These are phyloP conservation scores for Abscondita cerata DNA, from an alignment of 2,888 invertebrate genomes.

Conservation along the genomic window DNA sequence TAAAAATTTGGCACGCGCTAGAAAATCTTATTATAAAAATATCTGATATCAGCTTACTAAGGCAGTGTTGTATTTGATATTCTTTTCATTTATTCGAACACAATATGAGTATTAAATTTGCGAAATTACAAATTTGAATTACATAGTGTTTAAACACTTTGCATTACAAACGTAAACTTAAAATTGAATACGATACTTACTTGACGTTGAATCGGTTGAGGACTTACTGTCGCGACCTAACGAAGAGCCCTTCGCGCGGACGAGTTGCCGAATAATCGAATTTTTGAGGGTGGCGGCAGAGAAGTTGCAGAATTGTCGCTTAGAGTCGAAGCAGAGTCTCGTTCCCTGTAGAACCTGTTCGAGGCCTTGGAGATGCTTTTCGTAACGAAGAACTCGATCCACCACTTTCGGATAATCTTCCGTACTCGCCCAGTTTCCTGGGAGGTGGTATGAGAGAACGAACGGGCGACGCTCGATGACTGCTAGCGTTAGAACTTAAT, in stretches of 20 bases:
- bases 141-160: slow-evolving; percentile 5
- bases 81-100: no score
- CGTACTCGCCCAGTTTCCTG: slow-evolving; percentile 65
- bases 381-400: slow-evolving; percentile 52
- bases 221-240: slow-evolving; percentile 63
- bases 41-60: background rate
- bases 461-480: slow-evolving; percentile 59
- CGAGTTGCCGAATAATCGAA: slow-evolving; percentile 57
- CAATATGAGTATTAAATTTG: no score
- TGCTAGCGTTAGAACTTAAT: slow-evolving; percentile 56
- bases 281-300: slow-evolving; percentile 69
- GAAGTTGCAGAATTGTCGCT: slow-evolving; percentile 65
- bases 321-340: slow-evolving; percentile 63
- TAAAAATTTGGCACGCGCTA: slow-evolving; percentile 1
- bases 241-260: slow-evolving; percentile 64
- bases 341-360: slow-evolving; percentile 59
- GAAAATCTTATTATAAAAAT: slow-evolving; percentile 5
- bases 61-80: slow-evolving; percentile 8
- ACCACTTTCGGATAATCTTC: slow-evolving; percentile 64
- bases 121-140: no score
- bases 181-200: slow-evolving; percentile 79
- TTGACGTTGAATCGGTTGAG: slow-evolving; percentile 62
- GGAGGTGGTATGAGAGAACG: slow-evolving; percentile 63
- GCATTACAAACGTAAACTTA: slow-evolving; percentile 50
- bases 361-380: slow-evolving; percentile 51